These are phyloP conservation scores for Hiodon alosoides DNA, from an alignment of 2,113 vertebrate genomes.

Conservation along the genomic window DNA sequence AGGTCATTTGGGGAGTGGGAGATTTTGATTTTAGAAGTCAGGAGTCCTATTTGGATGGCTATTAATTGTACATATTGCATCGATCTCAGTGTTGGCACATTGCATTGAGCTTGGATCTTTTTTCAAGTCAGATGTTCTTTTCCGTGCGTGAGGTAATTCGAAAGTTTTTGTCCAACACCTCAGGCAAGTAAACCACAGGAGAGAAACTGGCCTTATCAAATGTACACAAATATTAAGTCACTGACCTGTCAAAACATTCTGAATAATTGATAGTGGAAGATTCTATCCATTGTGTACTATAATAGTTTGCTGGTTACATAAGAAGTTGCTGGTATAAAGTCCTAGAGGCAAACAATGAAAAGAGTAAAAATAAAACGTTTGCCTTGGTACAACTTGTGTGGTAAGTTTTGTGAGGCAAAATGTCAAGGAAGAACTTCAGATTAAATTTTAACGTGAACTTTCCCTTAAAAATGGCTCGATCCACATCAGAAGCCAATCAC, in stretches of 20 bases:
- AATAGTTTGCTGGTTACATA: not conserved
- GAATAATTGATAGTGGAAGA: slow-evolving; percentile 4
- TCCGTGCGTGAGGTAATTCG: slow-evolving; percentile 13
- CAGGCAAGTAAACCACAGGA: not conserved
- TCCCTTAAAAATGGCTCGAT: slow-evolving; percentile 18
- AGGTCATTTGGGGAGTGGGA: too few species aligned
- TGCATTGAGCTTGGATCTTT: not conserved
- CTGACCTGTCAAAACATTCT: slow-evolving; percentile 2
- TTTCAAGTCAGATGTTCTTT: not conserved
- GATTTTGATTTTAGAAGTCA: too few species aligned
- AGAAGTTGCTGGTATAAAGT: not conserved
- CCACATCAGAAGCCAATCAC: slow-evolving; percentile 44
- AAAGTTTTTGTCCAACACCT: not conserved
- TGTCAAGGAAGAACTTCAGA: slow-evolving; percentile 8
- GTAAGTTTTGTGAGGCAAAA: not conserved
- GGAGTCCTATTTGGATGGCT: too few species aligned
- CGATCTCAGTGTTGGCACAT: not conserved
- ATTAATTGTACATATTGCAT: too few species aligned
- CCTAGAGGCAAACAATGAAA: not conserved
- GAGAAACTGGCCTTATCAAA: slow-evolving; percentile 12
- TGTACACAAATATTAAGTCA: slow-evolving; percentile 6
- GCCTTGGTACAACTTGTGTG: not conserved
- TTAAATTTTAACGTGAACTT: slow-evolving; percentile 14
- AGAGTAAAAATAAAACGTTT: not conserved
- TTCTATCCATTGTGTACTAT: not conserved